phyloP scores from a whole-genome alignment of 2,113 vertebrate species.

The Pycnonotus jocosus region DNA sequence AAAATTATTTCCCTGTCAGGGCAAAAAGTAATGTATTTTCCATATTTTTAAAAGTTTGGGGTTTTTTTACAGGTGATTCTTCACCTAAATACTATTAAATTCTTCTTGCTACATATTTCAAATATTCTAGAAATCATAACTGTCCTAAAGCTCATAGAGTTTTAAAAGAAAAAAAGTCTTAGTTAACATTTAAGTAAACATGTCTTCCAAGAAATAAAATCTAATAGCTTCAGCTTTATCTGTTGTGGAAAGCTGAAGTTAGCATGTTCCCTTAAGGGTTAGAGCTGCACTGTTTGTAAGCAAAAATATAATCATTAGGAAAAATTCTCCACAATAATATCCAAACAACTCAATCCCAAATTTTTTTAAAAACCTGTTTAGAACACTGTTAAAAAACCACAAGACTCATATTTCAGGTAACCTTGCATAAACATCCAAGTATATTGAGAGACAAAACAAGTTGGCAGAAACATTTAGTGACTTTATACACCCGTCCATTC shows the following conservation, averaged over 20 bases:
- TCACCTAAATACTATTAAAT: not conserved
- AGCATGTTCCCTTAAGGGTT: not conserved
- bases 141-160: not conserved
- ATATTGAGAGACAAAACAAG: not conserved
- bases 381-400: not conserved
- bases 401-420: not conserved
- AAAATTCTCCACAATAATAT: not conserved
- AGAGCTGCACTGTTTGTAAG: not conserved
- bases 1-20: not conserved
- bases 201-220: not conserved
- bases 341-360: not conserved
- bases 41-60: not conserved
- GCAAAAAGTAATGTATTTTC: not conserved
- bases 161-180: not conserved
- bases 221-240: not conserved
- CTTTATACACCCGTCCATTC: not conserved
- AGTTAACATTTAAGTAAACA: not conserved
- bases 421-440: not conserved
- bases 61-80: not conserved
- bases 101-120: not conserved
- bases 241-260: not conserved
- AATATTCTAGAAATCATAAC: not conserved
- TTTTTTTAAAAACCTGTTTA: not conserved
- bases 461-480: not conserved
- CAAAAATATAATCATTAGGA: not conserved